Evolutionary conservation across 2,113 vertebrate species (phyloP).

Genomic region (Paralichthys olivaceus): DNA sequence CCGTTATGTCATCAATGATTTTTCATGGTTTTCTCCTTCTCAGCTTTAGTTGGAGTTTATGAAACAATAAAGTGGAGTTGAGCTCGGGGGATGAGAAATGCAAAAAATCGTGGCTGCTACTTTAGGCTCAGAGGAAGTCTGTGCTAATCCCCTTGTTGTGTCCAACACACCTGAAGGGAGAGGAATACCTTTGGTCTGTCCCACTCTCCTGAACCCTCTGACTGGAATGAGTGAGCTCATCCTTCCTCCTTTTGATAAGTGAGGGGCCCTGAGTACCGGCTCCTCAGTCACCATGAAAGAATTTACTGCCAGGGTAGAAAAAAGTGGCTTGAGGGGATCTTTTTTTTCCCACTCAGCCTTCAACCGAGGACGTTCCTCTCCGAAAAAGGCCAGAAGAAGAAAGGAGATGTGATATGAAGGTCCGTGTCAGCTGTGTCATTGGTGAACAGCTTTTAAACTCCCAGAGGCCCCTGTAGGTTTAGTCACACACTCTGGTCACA

Average conservation of each 20-base stretch:
- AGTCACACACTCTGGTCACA: conserved; percentile 13
- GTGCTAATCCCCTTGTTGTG: conserved; percentile 43
- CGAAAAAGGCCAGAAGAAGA: conserved; percentile 42
- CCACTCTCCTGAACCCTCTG: not conserved
- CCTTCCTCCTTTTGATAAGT: conserved; percentile 21
- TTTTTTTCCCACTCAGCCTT: conserved; percentile 37
- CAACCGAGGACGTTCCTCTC: conserved; percentile 45
- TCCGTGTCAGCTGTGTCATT: conserved; percentile 42
- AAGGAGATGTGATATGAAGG: conserved; percentile 44
- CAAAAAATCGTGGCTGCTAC: not conserved
- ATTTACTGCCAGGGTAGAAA: conserved; percentile 43
- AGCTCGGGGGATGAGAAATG: not conserved
- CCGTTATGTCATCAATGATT: no score
- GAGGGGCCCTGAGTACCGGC: conserved; percentile 26
- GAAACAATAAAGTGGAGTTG: no score
- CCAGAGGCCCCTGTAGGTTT: conserved; percentile 9
- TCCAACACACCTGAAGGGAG: conserved; percentile 47
- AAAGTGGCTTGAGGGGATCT: conserved; percentile 37
- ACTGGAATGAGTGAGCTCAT: conserved; percentile 11
- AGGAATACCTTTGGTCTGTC: conserved; percentile 29
- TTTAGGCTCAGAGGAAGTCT: conserved; percentile 26
- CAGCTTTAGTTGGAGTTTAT: no score
- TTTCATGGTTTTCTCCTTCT: no score
- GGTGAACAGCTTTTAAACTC: conserved; percentile 50
- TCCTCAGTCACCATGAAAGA: conserved; percentile 62